Conservation (phyloP, 2,888 invertebrate genomes). For the Lepeophtheirus nordmannii region DNA sequence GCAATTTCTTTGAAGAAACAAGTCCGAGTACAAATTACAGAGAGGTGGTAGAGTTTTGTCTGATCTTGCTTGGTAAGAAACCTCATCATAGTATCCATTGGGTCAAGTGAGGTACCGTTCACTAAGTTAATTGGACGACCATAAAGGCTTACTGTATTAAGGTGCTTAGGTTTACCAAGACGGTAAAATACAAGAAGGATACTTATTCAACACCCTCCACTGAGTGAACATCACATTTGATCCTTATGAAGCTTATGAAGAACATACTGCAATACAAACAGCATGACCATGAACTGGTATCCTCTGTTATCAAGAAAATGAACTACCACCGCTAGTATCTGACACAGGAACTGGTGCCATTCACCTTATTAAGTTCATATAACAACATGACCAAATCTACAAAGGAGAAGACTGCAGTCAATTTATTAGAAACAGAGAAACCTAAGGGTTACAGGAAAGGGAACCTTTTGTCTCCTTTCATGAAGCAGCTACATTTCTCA, state of each 20-base stretch:
- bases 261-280: neutral
- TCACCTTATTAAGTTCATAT: neutral
- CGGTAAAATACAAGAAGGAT: no score
- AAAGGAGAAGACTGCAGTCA: neutral
- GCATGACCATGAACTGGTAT: neutral
- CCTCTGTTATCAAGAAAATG: no score
- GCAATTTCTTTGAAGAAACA: neutral
- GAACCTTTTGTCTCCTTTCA: neutral
- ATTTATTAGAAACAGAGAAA: neutral
- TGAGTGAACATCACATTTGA: neutral
- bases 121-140: neutral
- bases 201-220: neutral
- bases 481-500: neutral
- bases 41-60: neutral
- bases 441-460: neutral
- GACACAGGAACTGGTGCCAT: neutral
- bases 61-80: neutral
- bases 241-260: no score
- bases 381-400: neutral
- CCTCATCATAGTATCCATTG: neutral
- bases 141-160: neutral
- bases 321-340: neutral
- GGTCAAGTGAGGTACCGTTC: no score
- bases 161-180: neutral
- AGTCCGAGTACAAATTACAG: neutral